Evolutionary conservation across 2,797 vertebrate species (phyloP), one percentile per base, ranked within the genome.

Genomic region (Eospalax fontanierii): DNA sequence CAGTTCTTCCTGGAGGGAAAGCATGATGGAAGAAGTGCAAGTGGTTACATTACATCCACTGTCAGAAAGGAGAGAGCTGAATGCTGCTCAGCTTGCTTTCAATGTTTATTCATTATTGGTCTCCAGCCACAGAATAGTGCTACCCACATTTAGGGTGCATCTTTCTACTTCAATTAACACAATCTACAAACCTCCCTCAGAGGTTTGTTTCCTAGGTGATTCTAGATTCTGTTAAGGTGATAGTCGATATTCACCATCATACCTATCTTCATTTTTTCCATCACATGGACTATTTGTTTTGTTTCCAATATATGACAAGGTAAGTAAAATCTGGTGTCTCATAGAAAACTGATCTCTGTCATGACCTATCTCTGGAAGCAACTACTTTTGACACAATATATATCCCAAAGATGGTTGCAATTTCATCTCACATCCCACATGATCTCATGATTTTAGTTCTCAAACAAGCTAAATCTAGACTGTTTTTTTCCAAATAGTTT

Each of bases 371-470:
- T 57, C 71, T 93, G 61, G 79, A 94, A 87, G 46, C 76, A 21
- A 70, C 85, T 87, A 70, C 85, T n/a, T 92, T 75, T 65, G 74
- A 50, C 54, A 92, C 35, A n/a, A 1, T 84, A 26, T 26, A 70
- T 74, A 92, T 93, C 88, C 81, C 50, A 75, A 86, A 87, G 40
- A 76, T 33, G 73, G 30, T 24, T 61, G 91, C 33, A 70, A 73
- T 54, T 79, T 24, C 68, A 76, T 54, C 63, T 95, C 79, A 16
- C 16, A 81, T 24, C 4, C 43, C 33, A 76, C 10, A 28, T 16
- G 30, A 92, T 61, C 43, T 90, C 92, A 76, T 74, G 33, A 95
- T 30, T 86, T 96, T 82, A 65, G 86, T 83, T 89, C 46, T 90
- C 18, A 11, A 70, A 84, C 50, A 26, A 54, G 76, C 12, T 81